phyloP scores from a whole-genome alignment of 2,888 invertebrate species.

The Xylophagus ater region DNA sequence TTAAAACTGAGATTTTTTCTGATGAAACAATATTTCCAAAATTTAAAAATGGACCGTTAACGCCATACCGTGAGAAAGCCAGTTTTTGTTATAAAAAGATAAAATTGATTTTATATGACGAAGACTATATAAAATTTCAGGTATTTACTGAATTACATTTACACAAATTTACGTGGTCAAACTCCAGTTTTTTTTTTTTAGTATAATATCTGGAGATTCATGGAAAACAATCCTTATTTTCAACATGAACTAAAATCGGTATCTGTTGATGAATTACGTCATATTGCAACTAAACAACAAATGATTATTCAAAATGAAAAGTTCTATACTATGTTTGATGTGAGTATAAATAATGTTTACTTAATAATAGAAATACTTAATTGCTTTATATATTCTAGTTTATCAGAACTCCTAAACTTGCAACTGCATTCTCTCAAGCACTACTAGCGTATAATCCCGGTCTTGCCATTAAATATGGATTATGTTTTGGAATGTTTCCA shows the following conservation, averaged over 20 bases:
- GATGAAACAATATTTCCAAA: constrained; percentile 43
- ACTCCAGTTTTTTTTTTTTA: constrained; percentile 27
- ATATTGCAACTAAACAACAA: constrained; percentile 46
- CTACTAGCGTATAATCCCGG: constrained; percentile 50
- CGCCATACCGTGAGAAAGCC: constrained; percentile 50
- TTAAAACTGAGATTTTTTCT: constrained; percentile 24
- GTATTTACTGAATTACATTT: constrained; percentile 28
- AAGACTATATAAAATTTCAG: constrained; percentile 43
- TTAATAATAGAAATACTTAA: background rate
- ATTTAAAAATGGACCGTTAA: constrained; percentile 52
- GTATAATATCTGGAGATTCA: constrained; percentile 46
- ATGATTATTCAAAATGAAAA: constrained; percentile 55
- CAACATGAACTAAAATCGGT: constrained; percentile 41
- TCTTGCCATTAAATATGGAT: constrained; percentile 51
- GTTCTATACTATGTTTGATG: constrained; percentile 34
- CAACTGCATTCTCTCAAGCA: constrained; percentile 44
- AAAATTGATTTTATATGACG: constrained; percentile 43
- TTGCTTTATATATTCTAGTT: constrained; percentile 35
- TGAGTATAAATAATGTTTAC: constrained; percentile 1
- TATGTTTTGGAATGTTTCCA: constrained; percentile 56
- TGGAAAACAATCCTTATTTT: constrained; percentile 50
- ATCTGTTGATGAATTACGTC: constrained; percentile 46
- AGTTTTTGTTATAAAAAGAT: constrained; percentile 58
- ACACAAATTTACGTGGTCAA: background rate
- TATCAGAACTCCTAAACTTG: constrained; percentile 40